These are phyloP conservation scores for Macrosteles quadrilineatus DNA, from an alignment of 1,140 invertebrate species.

Conservation along the genomic window DNA sequence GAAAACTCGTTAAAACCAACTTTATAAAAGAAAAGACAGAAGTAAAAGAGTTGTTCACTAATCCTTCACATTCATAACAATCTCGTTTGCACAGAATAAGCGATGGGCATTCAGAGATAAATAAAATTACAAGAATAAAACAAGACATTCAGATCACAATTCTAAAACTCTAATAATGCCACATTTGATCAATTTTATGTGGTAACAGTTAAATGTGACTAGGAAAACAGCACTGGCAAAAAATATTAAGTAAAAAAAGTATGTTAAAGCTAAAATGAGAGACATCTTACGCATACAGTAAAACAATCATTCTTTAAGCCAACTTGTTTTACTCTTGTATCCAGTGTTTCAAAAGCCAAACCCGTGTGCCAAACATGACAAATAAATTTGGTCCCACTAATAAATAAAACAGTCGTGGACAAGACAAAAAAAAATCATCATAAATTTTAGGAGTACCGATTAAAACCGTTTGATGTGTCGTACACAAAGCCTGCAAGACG, in stretches of 20 bases:
- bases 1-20: background rate
- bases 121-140: background rate
- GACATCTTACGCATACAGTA: background rate
- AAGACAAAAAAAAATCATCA: no score
- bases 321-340: constrained; percentile 16
- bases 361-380: no score
- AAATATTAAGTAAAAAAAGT: background rate
- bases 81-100: background rate
- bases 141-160: background rate
- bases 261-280: background rate
- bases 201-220: constrained; percentile 18
- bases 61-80: no score
- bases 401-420: no score
- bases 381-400: no score
- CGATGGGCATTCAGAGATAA: background rate
- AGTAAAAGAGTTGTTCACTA: background rate
- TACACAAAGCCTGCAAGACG: no score
- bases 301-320: constrained; percentile 5
- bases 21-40: background rate
- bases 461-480: no score
- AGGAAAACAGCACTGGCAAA: constrained; percentile 17
- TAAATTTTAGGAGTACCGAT: no score
- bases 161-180: constrained; percentile 14
- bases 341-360: constrained; percentile 11
- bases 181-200: constrained; percentile 8